phyloP scores from a whole-genome alignment of 2,888 invertebrate species.

The Eubasilissa splendida region DNA sequence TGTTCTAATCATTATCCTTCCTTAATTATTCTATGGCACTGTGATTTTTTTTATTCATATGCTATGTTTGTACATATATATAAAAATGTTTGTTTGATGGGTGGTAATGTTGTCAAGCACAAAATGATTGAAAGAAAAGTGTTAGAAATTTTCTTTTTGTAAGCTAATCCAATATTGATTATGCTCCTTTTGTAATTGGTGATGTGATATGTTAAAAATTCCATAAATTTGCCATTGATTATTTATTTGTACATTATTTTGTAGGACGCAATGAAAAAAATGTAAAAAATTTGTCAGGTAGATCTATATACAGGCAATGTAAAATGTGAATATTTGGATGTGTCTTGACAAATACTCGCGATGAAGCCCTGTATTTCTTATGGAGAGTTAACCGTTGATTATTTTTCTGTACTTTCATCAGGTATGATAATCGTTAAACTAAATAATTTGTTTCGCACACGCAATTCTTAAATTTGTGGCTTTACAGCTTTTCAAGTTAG shows the following conservation, averaged over 20 bases:
- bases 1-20: background rate
- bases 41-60: conserved; percentile 20
- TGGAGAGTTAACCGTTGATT: no score
- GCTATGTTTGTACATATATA: conserved; percentile 22
- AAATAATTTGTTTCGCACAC: no score
- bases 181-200: conserved; percentile 10
- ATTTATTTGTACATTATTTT: background rate
- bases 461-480: background rate
- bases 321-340: no score
- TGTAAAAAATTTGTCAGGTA: no score
- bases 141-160: conserved; percentile 12
- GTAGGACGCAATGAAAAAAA: no score
- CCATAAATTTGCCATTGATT: conserved; percentile 33
- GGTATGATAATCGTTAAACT: no score
- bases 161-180: conserved; percentile 1
- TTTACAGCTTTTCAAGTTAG: conserved; percentile 12
- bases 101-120: conserved; percentile 20
- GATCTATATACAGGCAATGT: no score
- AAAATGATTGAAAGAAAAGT: conserved; percentile 4
- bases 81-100: background rate
- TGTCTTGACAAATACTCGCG: no score
- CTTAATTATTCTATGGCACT: conserved; percentile 26
- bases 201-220: conserved; percentile 13
- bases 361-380: no score
- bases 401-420: no score